phyloP scores from a whole-genome alignment of 2,797 vertebrate species.

The Cetoscarus ocellatus region DNA sequence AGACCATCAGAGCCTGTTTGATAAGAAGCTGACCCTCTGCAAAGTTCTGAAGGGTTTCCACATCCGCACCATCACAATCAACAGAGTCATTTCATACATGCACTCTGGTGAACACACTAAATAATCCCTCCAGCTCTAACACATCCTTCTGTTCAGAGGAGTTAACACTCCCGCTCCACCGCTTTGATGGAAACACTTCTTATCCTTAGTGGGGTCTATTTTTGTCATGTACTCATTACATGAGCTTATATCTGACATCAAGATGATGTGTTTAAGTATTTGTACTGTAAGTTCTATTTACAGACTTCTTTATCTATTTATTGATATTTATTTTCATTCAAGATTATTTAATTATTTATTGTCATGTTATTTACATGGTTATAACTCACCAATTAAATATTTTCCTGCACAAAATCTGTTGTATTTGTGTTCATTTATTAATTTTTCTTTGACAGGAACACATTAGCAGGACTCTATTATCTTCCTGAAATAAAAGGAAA shows the following conservation, averaged over 20 bases:
- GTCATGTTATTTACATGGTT: conserved; percentile 34
- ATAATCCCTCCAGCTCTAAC: conserved; percentile 21
- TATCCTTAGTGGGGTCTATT: conserved; percentile 15
- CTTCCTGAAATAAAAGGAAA: too few relatives aligned
- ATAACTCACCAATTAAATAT: conserved; percentile 62
- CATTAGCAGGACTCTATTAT: too few relatives aligned
- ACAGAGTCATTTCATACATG: conserved; percentile 73
- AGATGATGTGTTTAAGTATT: conserved; percentile 34
- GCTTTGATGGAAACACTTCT: conserved; percentile 38
- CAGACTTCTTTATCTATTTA: conserved; percentile 58
- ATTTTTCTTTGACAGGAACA: background rate
- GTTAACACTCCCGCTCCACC: background rate
- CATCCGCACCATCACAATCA: conserved; percentile 79
- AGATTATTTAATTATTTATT: conserved; percentile 70
- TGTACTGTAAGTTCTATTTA: conserved; percentile 36
- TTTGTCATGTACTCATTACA: conserved; percentile 1
- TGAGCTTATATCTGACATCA: conserved; percentile 33
- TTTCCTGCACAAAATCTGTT: conserved; percentile 38
- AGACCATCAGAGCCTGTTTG: conserved; percentile 31
- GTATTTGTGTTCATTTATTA: conserved; percentile 9
- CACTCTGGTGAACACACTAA: conserved; percentile 50
- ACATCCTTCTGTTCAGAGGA: conserved; percentile 8
- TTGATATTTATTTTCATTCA: conserved; percentile 26
- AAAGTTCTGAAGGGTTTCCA: conserved; percentile 81
- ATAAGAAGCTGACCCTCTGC: conserved; percentile 76